Base-by-base conservation (phyloP, 2,888 invertebrate genomes). In the Neoscelio sp. region DNA sequence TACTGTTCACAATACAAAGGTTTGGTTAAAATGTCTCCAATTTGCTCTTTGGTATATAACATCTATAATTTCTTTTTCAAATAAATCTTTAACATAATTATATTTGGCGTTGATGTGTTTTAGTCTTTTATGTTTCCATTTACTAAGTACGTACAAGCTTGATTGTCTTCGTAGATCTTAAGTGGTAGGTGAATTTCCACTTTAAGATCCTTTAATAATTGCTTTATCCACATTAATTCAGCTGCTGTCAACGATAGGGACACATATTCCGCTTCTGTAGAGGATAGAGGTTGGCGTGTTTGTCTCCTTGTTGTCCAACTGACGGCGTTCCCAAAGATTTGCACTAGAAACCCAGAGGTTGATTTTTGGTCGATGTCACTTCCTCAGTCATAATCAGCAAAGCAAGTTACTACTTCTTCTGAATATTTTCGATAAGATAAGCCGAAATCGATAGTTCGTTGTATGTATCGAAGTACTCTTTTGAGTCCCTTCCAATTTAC, bases 251-350 rank as follows among this genome's bases (percentile, higher is more conserved):
- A 12, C 1, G 82, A 80, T 6, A 87, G 71, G 1, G 88, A 85
- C 2, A 87, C 52, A 68, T 85, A 87, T 76, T 89, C 86, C 0
- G 88, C 84, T 76, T 89, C 88, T 8, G 86, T 87, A 0, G 85
- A 84, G 5, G 86, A 87, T 0, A 85, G 26, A 2, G 86, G 82
- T 4, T 87, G 85, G 17, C 80, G 46, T 10, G 71, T 65, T 74
- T 89, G 89, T 60, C 84, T 88, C 28, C 74, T 86, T 6, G 85
- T 84, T 3, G 26, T 56, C 88, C 88, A 89, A 13, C 54, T 20
- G 7, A 88, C 77, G 0, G 83, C 80, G 33, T 67, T 67, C 12
- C 84, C 85, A 76, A 71, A 83, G 0, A 86, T 35, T 67, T 78
- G 54, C 35, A 87, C 75, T 1, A 85, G 6, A 54, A 82, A 87